phyloP scores from a whole-genome alignment of 2,888 invertebrate genomes.

The Plemyria rubiginata region DNA sequence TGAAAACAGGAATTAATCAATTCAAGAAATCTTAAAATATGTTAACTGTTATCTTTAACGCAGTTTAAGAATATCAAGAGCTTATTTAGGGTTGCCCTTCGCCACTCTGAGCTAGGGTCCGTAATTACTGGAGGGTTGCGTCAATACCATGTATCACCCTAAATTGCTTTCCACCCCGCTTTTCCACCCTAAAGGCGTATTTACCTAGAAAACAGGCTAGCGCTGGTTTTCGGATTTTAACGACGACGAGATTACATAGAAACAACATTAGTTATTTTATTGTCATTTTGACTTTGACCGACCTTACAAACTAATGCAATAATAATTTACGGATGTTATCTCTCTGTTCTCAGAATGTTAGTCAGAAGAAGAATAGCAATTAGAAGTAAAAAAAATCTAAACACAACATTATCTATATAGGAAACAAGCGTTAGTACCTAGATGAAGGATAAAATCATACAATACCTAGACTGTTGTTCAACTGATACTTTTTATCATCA shows the following conservation, averaged over 20 bases:
- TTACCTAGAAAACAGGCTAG: slow-evolving; percentile 35
- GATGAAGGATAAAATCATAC: too few species aligned
- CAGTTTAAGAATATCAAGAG: slow-evolving; percentile 24
- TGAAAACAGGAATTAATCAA: background rate
- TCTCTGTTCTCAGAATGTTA: too few species aligned
- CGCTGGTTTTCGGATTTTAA: background rate
- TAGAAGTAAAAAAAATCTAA: too few species aligned
- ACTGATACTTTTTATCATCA: too few species aligned
- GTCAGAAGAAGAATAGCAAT: too few species aligned
- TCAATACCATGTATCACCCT: slow-evolving; percentile 69
- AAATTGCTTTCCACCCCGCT: slow-evolving; percentile 72
- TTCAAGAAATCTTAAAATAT: slow-evolving; percentile 15
- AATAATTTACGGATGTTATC: too few species aligned
- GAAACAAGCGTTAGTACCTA: too few species aligned
- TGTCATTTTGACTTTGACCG: too few species aligned
- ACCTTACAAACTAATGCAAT: too few species aligned
- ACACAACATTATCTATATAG: too few species aligned
- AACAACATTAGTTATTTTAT: too few species aligned
- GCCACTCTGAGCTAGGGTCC: slow-evolving; percentile 21
- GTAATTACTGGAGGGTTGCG: slow-evolving; percentile 50
- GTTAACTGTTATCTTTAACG: slow-evolving; percentile 19
- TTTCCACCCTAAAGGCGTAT: slow-evolving; percentile 50
- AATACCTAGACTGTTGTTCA: too few species aligned
- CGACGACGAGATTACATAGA: background rate
- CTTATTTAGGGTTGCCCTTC: slow-evolving; percentile 31